These are phyloP conservation scores for Agriopis marginaria DNA, from an alignment of 2,888 invertebrate species.

Conservation along the genomic window DNA sequence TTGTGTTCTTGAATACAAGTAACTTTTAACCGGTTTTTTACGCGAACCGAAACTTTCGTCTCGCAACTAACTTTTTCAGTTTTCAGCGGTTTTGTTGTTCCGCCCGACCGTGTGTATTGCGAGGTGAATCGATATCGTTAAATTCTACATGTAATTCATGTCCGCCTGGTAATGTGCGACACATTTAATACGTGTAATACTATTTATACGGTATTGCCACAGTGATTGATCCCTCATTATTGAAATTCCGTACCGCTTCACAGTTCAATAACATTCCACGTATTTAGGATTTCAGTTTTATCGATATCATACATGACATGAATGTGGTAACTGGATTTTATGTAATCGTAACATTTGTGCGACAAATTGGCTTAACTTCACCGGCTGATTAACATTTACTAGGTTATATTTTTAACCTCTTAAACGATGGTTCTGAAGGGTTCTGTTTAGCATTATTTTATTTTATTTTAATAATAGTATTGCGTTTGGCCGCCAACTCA, in stretches of 20 bases:
- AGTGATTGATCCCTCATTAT: constrained; percentile 25
- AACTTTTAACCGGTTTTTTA: too few relatives aligned
- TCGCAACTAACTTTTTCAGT: background rate
- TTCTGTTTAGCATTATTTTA: too few relatives aligned
- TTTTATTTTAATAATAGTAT: too few relatives aligned
- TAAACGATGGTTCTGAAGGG: too few relatives aligned
- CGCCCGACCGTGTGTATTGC: background rate
- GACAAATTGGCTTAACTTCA: background rate
- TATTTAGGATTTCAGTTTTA: constrained; percentile 10
- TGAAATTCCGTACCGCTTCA: constrained; percentile 26
- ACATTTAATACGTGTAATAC: background rate
- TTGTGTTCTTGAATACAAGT: too few relatives aligned
- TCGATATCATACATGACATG: background rate
- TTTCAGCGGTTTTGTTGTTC: background rate
- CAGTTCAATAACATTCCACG: constrained; percentile 18
- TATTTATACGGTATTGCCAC: background rate
- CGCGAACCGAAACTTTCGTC: too few relatives aligned
- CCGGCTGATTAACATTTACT: too few relatives aligned
- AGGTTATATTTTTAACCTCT: too few relatives aligned
- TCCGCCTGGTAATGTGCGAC: constrained; percentile 3
- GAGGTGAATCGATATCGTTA: background rate
- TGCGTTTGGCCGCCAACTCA: too few relatives aligned
- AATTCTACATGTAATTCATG: constrained; percentile 5
- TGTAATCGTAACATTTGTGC: background rate
- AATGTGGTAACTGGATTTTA: background rate